Conservation (phyloP, 2,113 vertebrate species). For the Excalfactoria chinensis region DNA sequence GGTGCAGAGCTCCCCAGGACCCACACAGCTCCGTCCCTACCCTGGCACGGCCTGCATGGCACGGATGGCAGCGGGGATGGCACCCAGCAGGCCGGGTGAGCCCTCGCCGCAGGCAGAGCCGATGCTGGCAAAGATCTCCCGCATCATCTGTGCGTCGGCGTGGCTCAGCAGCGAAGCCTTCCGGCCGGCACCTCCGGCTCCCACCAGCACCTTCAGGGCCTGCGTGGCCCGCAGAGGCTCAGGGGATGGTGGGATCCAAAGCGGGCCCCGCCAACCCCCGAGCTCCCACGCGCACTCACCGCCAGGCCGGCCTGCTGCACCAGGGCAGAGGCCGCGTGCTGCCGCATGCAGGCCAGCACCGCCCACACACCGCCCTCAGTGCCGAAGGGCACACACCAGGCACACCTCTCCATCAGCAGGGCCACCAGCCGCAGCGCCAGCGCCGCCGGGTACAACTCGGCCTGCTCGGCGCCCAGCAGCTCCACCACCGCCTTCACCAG, state of each 20-base stretch:
- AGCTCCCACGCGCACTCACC: conserved; percentile 74
- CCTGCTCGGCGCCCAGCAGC: conserved; percentile 80
- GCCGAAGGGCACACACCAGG: conserved; percentile 90
- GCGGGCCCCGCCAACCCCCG: fast-evolving
- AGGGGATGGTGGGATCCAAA: neutral
- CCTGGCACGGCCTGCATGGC: conserved; percentile 85
- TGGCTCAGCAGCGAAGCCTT: conserved; percentile 75
- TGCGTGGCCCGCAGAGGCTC: conserved; percentile 36
- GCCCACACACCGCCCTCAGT: conserved; percentile 91
- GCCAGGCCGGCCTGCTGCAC: conserved; percentile 91
- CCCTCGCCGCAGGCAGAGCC: conserved; percentile 88
- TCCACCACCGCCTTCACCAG: conserved; percentile 89
- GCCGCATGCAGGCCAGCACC: conserved; percentile 89
- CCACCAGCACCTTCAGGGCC: conserved; percentile 91
- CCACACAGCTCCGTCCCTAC: conserved; percentile 58
- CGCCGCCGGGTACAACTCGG: conserved; percentile 80
- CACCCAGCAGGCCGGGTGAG: conserved; percentile 82
- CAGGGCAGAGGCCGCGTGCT: conserved; percentile 76
- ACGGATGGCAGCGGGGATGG: conserved; percentile 85
- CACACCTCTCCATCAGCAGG: conserved; percentile 83
- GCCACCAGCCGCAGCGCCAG: conserved; percentile 84
- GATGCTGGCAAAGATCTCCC: conserved; percentile 96
- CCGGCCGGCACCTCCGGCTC: conserved; percentile 77
- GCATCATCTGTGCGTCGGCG: conserved; percentile 88
- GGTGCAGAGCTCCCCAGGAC: neutral